Evolutionary conservation across 2,797 vertebrate species (phyloP).

Genomic region (Uromys caudimaculatus): DNA sequence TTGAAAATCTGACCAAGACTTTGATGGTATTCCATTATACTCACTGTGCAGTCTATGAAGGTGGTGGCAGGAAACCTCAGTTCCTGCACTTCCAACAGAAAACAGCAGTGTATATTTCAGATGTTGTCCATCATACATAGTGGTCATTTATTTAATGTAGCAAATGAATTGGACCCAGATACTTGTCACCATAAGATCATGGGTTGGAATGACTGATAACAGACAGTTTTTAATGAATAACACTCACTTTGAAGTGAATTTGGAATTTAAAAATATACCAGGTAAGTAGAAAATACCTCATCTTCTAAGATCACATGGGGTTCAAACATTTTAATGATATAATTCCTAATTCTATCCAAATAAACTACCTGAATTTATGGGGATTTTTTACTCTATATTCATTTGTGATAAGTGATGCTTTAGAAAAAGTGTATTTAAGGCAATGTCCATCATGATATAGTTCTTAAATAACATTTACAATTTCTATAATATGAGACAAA

Average conservation of each 20-base stretch:
- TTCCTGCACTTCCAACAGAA: not conserved
- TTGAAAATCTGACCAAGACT: not conserved
- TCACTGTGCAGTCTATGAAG: not conserved
- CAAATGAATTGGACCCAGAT: not conserved
- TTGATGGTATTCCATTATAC: not conserved
- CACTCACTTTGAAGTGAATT: not conserved
- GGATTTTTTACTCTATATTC: not conserved
- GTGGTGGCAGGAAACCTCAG: not conserved
- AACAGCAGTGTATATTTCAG: not conserved
- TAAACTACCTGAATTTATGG: not conserved
- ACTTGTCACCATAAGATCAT: too few relatives aligned
- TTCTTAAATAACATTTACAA: not conserved
- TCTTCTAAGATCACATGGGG: rapidly evolving
- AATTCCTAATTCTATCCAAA: not conserved
- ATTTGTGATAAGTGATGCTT: not conserved
- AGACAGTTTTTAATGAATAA: not conserved
- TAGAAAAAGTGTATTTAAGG: not conserved
- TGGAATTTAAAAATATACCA: not conserved
- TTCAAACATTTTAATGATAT: not conserved
- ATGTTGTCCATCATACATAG: not conserved
- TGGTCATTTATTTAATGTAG: not conserved
- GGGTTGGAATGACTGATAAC: rapidly evolving
- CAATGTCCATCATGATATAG: not conserved
- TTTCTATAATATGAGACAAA: not conserved
- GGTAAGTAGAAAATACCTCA: not conserved